Percentiles rank a stretch among this genome's conserved stretches.
Conservation (phyloP, 2,797 vertebrate species). For the Botia kubotai region DNA sequence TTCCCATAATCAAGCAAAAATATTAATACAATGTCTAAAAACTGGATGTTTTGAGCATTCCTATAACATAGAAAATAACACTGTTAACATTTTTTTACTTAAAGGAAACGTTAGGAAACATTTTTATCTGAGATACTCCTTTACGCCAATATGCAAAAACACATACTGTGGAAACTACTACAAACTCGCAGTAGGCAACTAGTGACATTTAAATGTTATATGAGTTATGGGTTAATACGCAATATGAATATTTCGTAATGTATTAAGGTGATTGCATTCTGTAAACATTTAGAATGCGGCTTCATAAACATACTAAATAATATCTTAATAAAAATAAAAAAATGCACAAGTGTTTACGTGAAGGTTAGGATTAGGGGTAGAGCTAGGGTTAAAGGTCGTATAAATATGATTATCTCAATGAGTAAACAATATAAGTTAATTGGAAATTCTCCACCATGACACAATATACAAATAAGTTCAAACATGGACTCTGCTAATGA, state of each 20-base stretch:
- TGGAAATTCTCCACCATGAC: background rate
- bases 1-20: too few species aligned
- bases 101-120: too few species aligned
- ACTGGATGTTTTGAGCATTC: too few species aligned
- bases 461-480: background rate
- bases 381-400: background rate
- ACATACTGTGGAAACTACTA: background rate
- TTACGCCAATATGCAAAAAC: conserved; percentile 5
- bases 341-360: background rate
- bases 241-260: conserved; percentile 7
- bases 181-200: conserved; percentile 3
- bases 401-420: background rate
- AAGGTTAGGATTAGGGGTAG: background rate
- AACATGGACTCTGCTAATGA: background rate
- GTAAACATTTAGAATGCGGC: background rate
- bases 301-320: background rate
- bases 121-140: background rate
- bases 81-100: too few species aligned
- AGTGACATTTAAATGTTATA: conserved; percentile 9
- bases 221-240: background rate
- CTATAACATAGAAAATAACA: too few species aligned
- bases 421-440: background rate
- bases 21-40: too few species aligned
- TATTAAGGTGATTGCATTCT: conserved; percentile 17
- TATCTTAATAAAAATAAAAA: background rate